phyloP scores from a whole-genome alignment of 1,140 invertebrate genomes.

The Leptopilina boulardi region DNA sequence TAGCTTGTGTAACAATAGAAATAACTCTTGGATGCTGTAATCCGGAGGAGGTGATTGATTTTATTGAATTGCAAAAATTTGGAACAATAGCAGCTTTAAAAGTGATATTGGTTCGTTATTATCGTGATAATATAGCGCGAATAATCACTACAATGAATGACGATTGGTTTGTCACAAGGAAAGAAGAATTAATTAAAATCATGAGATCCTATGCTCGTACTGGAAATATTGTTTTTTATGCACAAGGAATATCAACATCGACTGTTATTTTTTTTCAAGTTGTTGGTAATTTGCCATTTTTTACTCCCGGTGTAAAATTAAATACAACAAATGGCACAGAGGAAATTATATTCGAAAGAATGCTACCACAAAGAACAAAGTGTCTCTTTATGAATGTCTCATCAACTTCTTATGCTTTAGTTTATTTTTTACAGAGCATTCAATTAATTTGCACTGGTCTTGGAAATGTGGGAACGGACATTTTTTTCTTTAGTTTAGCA shows the following conservation, averaged over 20 bases:
- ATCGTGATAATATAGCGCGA: background rate
- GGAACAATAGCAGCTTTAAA: background rate
- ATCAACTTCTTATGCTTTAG: conserved; percentile 32
- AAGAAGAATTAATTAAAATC: background rate
- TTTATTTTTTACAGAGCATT: conserved; percentile 48
- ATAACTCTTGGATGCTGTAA: background rate
- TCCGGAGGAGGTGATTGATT: background rate
- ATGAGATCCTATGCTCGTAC: conserved; percentile 42
- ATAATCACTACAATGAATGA: background rate
- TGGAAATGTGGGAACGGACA: conserved; percentile 48
- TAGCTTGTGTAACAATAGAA: background rate
- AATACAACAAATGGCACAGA: background rate
- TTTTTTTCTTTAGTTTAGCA: conserved; percentile 49
- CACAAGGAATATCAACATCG: conserved; percentile 18
- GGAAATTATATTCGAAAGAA: background rate
- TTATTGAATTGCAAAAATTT: background rate
- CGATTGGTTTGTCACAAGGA: background rate
- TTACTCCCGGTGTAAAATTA: no score
- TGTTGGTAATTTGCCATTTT: background rate
- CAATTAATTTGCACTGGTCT: conserved; percentile 36
- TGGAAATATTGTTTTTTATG: conserved; percentile 38
- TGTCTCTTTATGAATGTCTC: conserved; percentile 44
- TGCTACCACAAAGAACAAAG: conserved; percentile 42
- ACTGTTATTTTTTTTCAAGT: conserved; percentile 23
- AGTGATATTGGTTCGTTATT: background rate